Conservation (phyloP, 2,113 vertebrate genomes). For the Oceanodroma tethys region DNA sequence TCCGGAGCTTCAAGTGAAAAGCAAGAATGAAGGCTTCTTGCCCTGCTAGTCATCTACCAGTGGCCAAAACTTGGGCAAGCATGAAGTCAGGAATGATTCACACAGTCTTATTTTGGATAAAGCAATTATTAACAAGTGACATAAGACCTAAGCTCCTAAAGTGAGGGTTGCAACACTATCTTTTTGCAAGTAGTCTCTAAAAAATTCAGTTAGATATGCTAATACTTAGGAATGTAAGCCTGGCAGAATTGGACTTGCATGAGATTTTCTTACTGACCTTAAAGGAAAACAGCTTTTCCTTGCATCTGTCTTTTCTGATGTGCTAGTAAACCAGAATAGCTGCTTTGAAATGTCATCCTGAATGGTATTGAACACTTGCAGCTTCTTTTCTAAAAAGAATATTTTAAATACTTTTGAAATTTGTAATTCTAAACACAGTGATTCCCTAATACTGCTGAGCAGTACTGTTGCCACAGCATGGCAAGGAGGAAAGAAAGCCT, state of each 20-base stretch:
- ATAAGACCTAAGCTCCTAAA: background rate
- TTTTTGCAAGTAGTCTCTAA: background rate
- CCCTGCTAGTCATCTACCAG: background rate
- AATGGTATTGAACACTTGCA: background rate
- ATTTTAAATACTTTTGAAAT: background rate
- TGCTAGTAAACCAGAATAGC: background rate
- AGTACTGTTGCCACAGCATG: background rate
- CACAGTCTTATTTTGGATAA: background rate
- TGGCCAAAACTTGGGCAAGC: background rate
- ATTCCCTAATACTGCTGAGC: background rate
- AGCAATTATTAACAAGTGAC: background rate
- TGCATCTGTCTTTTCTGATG: background rate
- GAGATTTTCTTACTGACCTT: background rate
- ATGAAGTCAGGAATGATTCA: background rate
- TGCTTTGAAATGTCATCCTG: background rate
- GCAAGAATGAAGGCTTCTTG: background rate
- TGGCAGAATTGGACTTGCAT: background rate
- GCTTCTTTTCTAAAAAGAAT: background rate
- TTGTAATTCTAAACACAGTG: background rate
- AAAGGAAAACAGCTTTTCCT: background rate
- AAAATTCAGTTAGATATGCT: background rate
- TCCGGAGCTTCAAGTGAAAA: background rate
- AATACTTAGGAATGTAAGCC: background rate
- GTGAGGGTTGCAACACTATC: background rate
- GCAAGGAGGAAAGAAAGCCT: background rate